Conservation (phyloP, 2,888 invertebrate species). For the Ennomos erosarius region DNA sequence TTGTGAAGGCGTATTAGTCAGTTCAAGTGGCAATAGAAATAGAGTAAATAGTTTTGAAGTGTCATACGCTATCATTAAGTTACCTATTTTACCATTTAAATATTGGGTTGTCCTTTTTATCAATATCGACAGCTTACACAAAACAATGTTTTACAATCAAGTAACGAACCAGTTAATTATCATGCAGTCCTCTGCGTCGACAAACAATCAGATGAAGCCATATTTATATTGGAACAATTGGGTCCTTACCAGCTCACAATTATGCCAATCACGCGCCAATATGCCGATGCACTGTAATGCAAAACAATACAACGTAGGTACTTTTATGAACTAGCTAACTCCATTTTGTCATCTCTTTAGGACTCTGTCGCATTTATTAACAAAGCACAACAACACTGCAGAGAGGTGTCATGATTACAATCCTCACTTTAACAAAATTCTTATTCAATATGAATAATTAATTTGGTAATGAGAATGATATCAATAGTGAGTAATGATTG, state of each 20-base stretch:
- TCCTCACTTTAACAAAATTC: neutral
- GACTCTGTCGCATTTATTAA: slow-evolving; percentile 1
- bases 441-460: too few species aligned
- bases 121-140: neutral
- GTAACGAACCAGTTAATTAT: slow-evolving; percentile 14
- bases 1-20: too few species aligned
- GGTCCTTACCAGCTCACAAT: slow-evolving; percentile 53
- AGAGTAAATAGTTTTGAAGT: too few species aligned
- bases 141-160: neutral
- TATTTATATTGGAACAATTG: slow-evolving; percentile 59
- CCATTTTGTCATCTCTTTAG: neutral
- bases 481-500: slow-evolving; percentile 40
- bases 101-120: too few species aligned
- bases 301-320: slow-evolving; percentile 27
- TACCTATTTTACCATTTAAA: too few species aligned
- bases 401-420: neutral
- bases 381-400: neutral
- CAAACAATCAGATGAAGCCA: slow-evolving; percentile 59
- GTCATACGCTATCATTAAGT: too few species aligned
- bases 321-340: slow-evolving; percentile 5
- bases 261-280: slow-evolving; percentile 63
- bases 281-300: slow-evolving; percentile 55
- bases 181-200: slow-evolving; percentile 28
- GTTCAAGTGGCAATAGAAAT: too few species aligned
- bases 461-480: slow-evolving; percentile 4